Base-by-base conservation (phyloP, 2,797 vertebrate genomes). In the Heterohyrax brucei region DNA sequence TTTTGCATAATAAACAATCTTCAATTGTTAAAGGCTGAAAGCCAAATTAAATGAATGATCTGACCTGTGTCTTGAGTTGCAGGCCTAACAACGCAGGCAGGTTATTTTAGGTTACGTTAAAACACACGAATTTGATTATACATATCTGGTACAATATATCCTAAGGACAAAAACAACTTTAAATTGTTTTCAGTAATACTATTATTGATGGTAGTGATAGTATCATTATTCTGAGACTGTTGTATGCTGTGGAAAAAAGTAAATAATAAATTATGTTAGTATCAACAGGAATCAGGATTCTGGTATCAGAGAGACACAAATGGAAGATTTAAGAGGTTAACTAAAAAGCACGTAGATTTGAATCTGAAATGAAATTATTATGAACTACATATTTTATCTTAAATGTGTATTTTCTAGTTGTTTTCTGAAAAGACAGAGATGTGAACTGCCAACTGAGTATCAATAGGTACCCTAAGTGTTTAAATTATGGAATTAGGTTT, bases 1-100 rank as follows among this genome's bases (percentile, higher is more conserved):
- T 94, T 83, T 85, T 53, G 85, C 10, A 12, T 48, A 89, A 14
- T 66, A 33, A 93, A 78, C 21, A 61, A 93, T 72, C 21, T 4
- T 91, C 93, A 80, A 33, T 12, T 81, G 86, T 62, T 64, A 78
- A 85, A 44, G 33, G 75, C 22, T 56, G 18, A 86, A 79, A 80
- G 28, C 14, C 33, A 86, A 70, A 94, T 83, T 48, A 77, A 68
- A 70, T 14, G 80, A 88, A 83, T 44, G 44, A 85, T 91, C 19
- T 79, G 2, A 86, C 61, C 10, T 39, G 50, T 78, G 22, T 59
- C 61, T 59, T 56, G 50, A 62, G 28, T 70, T 84, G 72, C 33
- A 70, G 79, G 16, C 8, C 14, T 78, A 80, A 83, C 7, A 44
- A 75, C 64, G 80, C 1, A 68, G 59, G 76, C 13, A 77, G 13